Conservation (phyloP, 2,888 invertebrate species). For the Mellilla xanthometata region DNA sequence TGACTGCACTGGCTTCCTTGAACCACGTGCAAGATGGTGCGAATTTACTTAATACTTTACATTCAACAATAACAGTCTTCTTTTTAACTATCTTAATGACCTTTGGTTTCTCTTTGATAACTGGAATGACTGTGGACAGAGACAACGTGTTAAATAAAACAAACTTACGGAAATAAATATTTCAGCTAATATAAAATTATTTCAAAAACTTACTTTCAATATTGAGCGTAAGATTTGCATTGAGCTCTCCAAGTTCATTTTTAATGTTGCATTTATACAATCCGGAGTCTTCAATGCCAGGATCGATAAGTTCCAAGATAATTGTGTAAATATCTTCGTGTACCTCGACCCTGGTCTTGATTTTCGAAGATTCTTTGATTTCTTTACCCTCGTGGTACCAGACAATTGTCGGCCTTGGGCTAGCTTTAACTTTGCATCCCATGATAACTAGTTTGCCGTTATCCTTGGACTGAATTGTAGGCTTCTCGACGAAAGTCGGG, state of each 20-base stretch:
- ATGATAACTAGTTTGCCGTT: conserved; percentile 77
- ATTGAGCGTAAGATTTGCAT: conserved; percentile 98
- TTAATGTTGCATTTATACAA: conserved; percentile 99
- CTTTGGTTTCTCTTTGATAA: conserved; percentile 95
- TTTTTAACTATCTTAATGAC: conserved; percentile 96
- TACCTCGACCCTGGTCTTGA: conserved; percentile 90
- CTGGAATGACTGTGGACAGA: conserved; percentile 89
- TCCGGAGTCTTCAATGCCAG: conserved; percentile 97
- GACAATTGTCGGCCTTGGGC: conserved; percentile 74
- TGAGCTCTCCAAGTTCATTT: conserved; percentile 97
- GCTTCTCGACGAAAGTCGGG: conserved; percentile 96
- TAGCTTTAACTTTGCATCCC: conserved; percentile 79
- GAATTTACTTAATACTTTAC: conserved; percentile 96
- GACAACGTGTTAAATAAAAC: conserved; percentile 15
- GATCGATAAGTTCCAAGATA: conserved; percentile 93
- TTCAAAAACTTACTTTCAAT: conserved; percentile 92
- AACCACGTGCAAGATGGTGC: conserved; percentile 97
- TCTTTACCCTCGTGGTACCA: conserved; percentile 82
- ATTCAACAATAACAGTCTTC: conserved; percentile 96
- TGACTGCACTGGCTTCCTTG: conserved; percentile 91
- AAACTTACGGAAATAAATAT: no score
- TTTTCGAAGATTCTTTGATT: conserved; percentile 91
- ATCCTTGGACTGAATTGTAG: conserved; percentile 90
- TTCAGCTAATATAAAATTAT: no score
- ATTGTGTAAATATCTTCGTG: conserved; percentile 92